Evolutionary conservation across 2,797 vertebrate species (phyloP).

Genomic region (Nyctalus aviator): DNA sequence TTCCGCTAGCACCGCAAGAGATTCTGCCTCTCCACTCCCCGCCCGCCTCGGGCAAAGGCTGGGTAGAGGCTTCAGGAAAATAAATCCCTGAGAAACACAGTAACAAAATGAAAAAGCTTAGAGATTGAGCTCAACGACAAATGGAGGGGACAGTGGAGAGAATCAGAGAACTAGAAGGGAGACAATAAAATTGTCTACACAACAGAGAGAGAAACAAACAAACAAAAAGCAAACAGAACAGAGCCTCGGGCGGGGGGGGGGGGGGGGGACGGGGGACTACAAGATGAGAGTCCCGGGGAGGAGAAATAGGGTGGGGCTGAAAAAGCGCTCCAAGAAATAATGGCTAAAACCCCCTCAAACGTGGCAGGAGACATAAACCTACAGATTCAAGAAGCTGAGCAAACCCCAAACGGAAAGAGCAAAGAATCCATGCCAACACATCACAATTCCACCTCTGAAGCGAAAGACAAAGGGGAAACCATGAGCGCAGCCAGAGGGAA

Average conservation of each 20-base stretch:
- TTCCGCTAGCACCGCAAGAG: neutral
- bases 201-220: neutral
- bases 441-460: neutral
- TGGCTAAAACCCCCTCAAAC: neutral
- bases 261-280: neutral
- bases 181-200: constrained; percentile 5
- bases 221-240: neutral
- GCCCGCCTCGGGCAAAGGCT: neutral
- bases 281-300: neutral
- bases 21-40: neutral
- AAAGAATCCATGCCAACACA: neutral
- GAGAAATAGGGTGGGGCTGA: neutral
- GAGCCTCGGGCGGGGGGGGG: too few species aligned
- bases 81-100: neutral
- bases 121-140: neutral
- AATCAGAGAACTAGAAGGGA: neutral
- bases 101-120: neutral
- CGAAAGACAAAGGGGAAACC: neutral
- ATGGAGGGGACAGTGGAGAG: neutral
- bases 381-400: neutral
- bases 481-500: neutral
- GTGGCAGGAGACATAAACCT: neutral
- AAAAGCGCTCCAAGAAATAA: neutral
- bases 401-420: neutral
- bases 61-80: neutral